Conservation (phyloP, 2,888 invertebrate genomes). For the Platynereis dumerilii region DNA sequence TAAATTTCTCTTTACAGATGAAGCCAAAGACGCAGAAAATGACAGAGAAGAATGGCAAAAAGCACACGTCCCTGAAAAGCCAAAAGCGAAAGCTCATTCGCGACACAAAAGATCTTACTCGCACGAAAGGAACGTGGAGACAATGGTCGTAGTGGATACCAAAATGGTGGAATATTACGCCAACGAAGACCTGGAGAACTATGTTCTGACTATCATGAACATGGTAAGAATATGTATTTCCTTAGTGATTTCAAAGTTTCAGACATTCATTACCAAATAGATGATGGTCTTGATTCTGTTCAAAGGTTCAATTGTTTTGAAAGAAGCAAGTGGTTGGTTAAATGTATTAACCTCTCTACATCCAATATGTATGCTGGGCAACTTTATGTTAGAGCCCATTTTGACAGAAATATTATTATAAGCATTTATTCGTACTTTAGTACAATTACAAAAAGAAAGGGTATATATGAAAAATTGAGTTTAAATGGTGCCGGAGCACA, state of each 20-base stretch:
- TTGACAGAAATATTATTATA: too few species aligned
- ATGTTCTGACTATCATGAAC: slow-evolving; percentile 90
- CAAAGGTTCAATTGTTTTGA: too few species aligned
- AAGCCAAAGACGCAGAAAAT: slow-evolving; percentile 17
- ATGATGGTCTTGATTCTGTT: too few species aligned
- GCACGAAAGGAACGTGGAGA: slow-evolving; percentile 73
- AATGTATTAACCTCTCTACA: too few species aligned
- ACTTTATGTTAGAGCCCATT: too few species aligned
- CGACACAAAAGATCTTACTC: slow-evolving; percentile 59
- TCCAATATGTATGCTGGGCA: too few species aligned
- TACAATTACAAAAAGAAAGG: too few species aligned
- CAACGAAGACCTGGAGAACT: slow-evolving; percentile 81
- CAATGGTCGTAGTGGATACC: slow-evolving; percentile 84
- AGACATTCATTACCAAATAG: too few species aligned
- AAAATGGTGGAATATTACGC: slow-evolving; percentile 87
- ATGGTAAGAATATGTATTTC: slow-evolving; percentile 70
- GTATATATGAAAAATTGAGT: too few species aligned
- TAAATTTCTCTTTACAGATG: slow-evolving; percentile 12
- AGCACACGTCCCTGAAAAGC: not conserved
- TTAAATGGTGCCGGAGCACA: too few species aligned
- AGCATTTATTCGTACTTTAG: too few species aligned
- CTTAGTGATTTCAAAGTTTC: not conserved
- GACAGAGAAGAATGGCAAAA: slow-evolving; percentile 24
- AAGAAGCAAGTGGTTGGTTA: too few species aligned
- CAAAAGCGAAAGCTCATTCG: slow-evolving; percentile 20